Conservation (phyloP, 1,140 invertebrate genomes). For the Drosophila athabasca region DNA sequence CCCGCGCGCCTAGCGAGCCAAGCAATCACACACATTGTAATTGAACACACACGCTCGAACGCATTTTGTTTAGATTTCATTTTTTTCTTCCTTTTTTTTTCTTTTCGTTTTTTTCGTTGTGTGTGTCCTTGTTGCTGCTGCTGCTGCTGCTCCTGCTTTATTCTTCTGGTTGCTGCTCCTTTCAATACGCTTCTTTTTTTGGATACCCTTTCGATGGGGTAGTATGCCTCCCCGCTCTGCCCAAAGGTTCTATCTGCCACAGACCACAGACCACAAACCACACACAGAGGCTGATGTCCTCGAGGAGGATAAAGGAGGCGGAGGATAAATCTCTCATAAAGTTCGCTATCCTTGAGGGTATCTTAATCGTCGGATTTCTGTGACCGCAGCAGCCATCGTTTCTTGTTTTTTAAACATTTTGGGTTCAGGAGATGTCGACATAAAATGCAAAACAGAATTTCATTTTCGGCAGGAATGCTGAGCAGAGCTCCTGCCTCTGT, state of each 20-base stretch:
- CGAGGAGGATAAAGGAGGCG: too few relatives aligned
- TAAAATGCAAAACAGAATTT: conserved; percentile 83
- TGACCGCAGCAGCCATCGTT: conserved; percentile 13
- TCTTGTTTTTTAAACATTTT: conserved; percentile 64
- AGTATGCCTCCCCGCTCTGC: too few relatives aligned
- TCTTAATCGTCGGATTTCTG: not conserved
- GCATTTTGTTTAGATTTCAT: conserved; percentile 83
- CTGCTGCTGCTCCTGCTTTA: conserved; percentile 20
- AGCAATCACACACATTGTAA: conserved; percentile 83
- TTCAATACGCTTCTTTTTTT: conserved; percentile 27
- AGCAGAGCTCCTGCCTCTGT: not conserved
- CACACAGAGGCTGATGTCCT: too few relatives aligned
- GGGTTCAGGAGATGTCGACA: conserved; percentile 79
- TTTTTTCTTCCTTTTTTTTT: conserved; percentile 43
- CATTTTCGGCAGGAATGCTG: conserved; percentile 81
- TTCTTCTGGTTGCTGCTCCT: conserved; percentile 36
- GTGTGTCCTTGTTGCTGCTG: conserved; percentile 45
- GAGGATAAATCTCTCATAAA: too few relatives aligned
- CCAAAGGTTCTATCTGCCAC: too few relatives aligned
- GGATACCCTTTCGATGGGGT: too few relatives aligned
- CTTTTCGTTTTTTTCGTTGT: conserved; percentile 32
- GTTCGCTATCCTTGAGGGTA: too few relatives aligned
- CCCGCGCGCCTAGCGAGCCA: conserved; percentile 36
- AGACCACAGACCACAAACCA: too few relatives aligned
- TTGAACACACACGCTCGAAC: conserved; percentile 82